Percentiles rank a stretch among this genome's conserved stretches.
These are phyloP conservation scores for Diorhabda elongata DNA, from an alignment of 1,140 invertebrate genomes.

Conservation along the genomic window DNA sequence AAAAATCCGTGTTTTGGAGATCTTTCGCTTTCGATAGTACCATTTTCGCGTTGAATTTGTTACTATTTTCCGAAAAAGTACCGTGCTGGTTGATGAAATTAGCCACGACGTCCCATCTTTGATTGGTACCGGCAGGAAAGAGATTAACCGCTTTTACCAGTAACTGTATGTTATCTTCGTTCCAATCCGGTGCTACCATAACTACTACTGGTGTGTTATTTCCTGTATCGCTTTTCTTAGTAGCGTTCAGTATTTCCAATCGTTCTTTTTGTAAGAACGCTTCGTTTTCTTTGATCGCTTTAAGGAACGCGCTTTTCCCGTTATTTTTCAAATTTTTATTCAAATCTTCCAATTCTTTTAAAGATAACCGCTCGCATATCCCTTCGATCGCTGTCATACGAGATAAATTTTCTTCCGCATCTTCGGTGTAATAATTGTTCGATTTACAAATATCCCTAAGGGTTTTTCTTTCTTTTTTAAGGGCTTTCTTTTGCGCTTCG, in stretches of 20 bases:
- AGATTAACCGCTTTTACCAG: constrained; percentile 95
- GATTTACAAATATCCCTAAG: constrained; percentile 81
- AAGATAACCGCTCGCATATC: constrained; percentile 76
- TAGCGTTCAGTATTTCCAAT: constrained; percentile 55
- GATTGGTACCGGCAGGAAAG: constrained; percentile 92
- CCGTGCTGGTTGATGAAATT: constrained; percentile 94
- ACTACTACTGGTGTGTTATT: constrained; percentile 45
- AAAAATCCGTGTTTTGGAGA: constrained; percentile 85
- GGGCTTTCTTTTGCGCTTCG: constrained; percentile 73
- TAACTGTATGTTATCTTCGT: constrained; percentile 73
- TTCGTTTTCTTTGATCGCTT: constrained; percentile 57
- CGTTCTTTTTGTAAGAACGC: constrained; percentile 72
- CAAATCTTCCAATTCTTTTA: constrained; percentile 70
- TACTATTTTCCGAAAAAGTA: constrained; percentile 49
- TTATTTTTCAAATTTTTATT: constrained; percentile 65
- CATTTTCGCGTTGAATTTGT: constrained; percentile 74
- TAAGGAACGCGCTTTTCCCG: constrained; percentile 62
- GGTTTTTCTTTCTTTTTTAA: constrained; percentile 83
- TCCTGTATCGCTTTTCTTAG: constrained; percentile 47
- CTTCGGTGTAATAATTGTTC: constrained; percentile 79
- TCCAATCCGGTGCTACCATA: constrained; percentile 64
- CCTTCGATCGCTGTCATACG: constrained; percentile 89
- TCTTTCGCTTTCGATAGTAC: constrained; percentile 95
- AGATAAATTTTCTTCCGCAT: constrained; percentile 68
- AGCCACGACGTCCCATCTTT: constrained; percentile 94